Evolutionary conservation across 2,113 vertebrate genomes (phyloP).

Genomic region (Barnardius zonarius): DNA sequence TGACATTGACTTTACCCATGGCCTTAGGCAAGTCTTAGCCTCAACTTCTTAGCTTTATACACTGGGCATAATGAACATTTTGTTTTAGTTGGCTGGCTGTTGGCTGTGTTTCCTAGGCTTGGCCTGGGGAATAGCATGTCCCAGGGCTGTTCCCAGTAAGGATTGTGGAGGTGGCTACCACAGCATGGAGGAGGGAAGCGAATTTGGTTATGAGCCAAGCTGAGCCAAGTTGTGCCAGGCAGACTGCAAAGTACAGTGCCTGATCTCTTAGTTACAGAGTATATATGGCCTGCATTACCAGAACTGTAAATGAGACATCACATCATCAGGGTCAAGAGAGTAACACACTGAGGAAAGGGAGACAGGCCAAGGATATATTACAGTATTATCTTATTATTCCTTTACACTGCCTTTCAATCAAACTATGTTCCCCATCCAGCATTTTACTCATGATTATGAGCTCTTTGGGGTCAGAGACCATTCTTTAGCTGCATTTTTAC

Average conservation of each 20-base stretch:
- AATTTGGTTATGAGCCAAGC: neutral
- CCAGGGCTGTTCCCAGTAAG: neutral
- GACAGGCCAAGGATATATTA: slow-evolving; percentile 45
- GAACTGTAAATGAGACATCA: slow-evolving; percentile 59
- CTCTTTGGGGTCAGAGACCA: slow-evolving; percentile 6
- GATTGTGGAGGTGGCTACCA: neutral
- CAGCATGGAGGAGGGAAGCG: neutral
- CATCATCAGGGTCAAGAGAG: slow-evolving; percentile 48
- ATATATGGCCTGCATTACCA: slow-evolving; percentile 11
- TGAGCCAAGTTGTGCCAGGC: slow-evolving; percentile 4
- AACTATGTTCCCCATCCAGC: slow-evolving; percentile 14
- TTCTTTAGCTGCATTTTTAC: slow-evolving; percentile 16
- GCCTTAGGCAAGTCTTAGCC: neutral
- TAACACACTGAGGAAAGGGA: slow-evolving; percentile 29
- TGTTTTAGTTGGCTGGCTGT: neutral
- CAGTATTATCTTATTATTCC: slow-evolving; percentile 57
- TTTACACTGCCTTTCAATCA: slow-evolving; percentile 43
- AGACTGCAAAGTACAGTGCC: neutral
- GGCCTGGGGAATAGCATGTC: neutral
- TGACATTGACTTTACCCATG: neutral
- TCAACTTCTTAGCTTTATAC: neutral
- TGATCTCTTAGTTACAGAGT: neutral
- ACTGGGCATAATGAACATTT: neutral
- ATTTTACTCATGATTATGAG: slow-evolving; percentile 36
- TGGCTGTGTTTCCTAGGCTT: neutral